phyloP scores from a whole-genome alignment of 2,888 invertebrate genomes.

The Osmoderma eremita region DNA sequence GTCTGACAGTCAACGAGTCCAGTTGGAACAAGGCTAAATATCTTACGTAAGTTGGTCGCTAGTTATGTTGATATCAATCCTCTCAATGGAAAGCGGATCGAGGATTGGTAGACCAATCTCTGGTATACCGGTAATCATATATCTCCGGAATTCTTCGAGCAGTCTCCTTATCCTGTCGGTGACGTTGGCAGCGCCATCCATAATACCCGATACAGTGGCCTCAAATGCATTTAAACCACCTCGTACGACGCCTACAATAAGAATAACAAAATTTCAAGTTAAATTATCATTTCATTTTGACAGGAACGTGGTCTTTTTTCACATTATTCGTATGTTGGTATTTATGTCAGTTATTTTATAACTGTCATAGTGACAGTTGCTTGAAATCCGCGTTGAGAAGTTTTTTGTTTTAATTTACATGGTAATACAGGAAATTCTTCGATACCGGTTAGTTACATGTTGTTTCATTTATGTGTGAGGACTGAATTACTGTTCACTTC shows the following conservation, averaged over 20 bases:
- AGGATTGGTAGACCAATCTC: constrained; percentile 62
- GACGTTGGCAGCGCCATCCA: constrained; percentile 58
- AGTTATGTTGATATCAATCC: constrained; percentile 60
- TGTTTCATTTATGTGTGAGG: no score
- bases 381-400: no score
- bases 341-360: no score
- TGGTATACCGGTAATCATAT: constrained; percentile 60
- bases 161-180: constrained; percentile 59
- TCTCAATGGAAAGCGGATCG: constrained; percentile 61
- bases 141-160: constrained; percentile 59
- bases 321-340: no score
- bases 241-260: constrained; percentile 58
- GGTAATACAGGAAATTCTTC: no score
- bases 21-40: no score
- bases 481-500: no score
- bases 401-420: no score
- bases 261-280: neutral
- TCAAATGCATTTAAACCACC: constrained; percentile 58
- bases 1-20: no score
- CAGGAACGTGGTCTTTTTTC: no score
- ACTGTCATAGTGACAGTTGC: no score
- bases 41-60: constrained; percentile 60
- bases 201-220: constrained; percentile 57
- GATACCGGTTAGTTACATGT: no score
- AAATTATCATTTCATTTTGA: neutral